Evolutionary conservation across 2,888 invertebrate genomes (phyloP).

Genomic region (Busseola fusca): DNA sequence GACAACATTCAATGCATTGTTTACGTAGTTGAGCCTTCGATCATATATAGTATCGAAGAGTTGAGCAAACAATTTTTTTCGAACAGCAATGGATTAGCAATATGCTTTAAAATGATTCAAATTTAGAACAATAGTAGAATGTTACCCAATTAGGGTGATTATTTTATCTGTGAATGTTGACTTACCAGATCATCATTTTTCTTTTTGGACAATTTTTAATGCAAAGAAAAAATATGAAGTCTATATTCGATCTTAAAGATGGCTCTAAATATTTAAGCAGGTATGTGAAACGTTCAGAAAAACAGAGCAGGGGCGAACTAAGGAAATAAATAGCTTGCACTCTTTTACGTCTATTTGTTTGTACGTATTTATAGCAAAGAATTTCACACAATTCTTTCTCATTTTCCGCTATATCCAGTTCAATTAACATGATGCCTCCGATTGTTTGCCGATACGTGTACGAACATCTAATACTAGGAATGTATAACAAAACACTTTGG

Average conservation of each 20-base stretch:
- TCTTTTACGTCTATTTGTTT: constrained; percentile 17
- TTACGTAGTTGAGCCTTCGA: too few relatives aligned
- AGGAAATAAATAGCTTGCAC: constrained; percentile 23
- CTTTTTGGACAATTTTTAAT: not conserved
- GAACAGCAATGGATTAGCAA: too few relatives aligned
- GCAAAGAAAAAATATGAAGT: not conserved
- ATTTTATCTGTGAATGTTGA: not conserved
- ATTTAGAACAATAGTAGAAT: too few relatives aligned
- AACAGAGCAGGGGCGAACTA: constrained; percentile 15
- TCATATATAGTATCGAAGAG: too few relatives aligned
- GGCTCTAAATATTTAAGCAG: not conserved
- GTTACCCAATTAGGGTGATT: too few relatives aligned
- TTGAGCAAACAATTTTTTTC: too few relatives aligned
- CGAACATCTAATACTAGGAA: constrained; percentile 51
- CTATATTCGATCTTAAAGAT: not conserved
- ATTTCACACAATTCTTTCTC: constrained; percentile 49
- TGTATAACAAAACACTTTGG: constrained; percentile 65
- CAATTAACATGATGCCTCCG: constrained; percentile 51
- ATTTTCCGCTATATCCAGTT: constrained; percentile 57
- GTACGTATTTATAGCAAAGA: constrained; percentile 24
- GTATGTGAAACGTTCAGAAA: constrained; percentile 16
- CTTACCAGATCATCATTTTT: not conserved
- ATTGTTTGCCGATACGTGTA: constrained; percentile 60
- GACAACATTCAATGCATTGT: too few relatives aligned
- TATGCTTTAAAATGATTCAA: too few relatives aligned